These are phyloP conservation scores for Rugalucina vietnamica DNA, from an alignment of 2,888 invertebrate species.

Conservation along the genomic window DNA sequence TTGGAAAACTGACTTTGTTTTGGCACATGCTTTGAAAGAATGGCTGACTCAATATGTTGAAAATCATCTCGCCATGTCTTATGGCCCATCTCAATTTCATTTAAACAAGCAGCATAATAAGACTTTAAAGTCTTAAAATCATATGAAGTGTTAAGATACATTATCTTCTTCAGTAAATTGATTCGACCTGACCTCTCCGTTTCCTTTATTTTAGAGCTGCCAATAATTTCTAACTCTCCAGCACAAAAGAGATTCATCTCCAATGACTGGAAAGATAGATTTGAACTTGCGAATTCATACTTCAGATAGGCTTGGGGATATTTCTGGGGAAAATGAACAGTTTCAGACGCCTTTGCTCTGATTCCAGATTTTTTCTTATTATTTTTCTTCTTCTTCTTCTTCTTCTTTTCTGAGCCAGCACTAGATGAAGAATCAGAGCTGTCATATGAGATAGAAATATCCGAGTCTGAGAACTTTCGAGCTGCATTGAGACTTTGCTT, in stretches of 20 bases:
- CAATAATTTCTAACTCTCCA: constrained; percentile 24
- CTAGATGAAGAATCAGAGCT: too few relatives aligned
- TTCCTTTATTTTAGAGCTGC: not conserved
- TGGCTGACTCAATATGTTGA: constrained; percentile 14
- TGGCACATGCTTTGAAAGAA: not conserved
- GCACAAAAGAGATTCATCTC: not conserved
- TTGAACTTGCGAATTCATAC: constrained; percentile 12
- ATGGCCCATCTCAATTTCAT: constrained; percentile 20
- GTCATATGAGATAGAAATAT: too few relatives aligned
- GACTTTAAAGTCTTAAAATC: constrained; percentile 24
- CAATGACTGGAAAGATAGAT: not conserved
- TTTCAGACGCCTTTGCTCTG: constrained; percentile 3
- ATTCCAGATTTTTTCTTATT: not conserved
- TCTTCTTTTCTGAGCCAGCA: too few relatives aligned
- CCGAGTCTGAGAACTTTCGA: too few relatives aligned
- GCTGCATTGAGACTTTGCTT: too few relatives aligned
- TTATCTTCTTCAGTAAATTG: constrained; percentile 12
- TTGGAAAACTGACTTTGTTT: not conserved
- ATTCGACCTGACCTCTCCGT: constrained; percentile 9
- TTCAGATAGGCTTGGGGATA: not conserved
- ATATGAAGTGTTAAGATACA: constrained; percentile 18
- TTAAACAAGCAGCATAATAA: constrained; percentile 10
- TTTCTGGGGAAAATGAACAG: not conserved
- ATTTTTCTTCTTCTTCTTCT: not conserved
- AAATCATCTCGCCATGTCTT: constrained; percentile 17